Percentiles rank a stretch among this genome's conserved stretches.
Evolutionary conservation across 2,113 vertebrate genomes (phyloP).

Genomic region (Labeo catla): DNA sequence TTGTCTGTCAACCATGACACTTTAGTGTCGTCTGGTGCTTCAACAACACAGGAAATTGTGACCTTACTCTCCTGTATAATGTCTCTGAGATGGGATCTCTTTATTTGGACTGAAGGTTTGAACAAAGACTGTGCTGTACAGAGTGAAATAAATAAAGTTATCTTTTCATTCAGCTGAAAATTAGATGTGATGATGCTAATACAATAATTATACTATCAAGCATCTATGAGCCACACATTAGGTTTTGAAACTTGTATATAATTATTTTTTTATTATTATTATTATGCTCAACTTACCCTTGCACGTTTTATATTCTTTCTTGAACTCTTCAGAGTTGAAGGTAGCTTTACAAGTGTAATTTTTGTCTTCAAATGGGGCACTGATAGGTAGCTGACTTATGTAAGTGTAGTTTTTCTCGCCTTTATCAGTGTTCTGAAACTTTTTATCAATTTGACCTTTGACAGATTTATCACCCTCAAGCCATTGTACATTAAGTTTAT

Average conservation of each 20-base stretch:
- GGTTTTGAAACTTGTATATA: not conserved
- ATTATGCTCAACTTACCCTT: conserved; percentile 62
- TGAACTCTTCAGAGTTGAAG: not conserved
- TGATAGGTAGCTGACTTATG: conserved; percentile 61
- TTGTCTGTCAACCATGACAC: conserved; percentile 64
- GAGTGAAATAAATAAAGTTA: conserved; percentile 5
- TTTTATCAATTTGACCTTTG: fast-evolving
- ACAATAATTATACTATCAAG: not conserved
- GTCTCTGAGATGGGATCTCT: conserved; percentile 60
- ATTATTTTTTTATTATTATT: not conserved
- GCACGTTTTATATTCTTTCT: conserved; percentile 60
- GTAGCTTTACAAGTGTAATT: conserved; percentile 57
- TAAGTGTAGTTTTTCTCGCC: conserved; percentile 13
- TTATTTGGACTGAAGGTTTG: conserved; percentile 51
- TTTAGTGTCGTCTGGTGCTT: conserved; percentile 13
- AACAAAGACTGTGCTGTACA: conserved; percentile 39
- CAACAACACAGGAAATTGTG: conserved; percentile 61
- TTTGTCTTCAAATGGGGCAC: conserved; percentile 15
- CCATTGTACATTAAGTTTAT: conserved; percentile 57
- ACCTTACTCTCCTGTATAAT: not conserved
- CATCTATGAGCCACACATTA: not conserved
- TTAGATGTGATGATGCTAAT: not conserved
- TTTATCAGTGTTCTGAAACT: conserved; percentile 9
- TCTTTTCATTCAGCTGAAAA: not conserved
- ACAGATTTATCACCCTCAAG: fast-evolving